Conservation (phyloP, 2,888 invertebrate species). For the Pristionchus maxplancki region DNA sequence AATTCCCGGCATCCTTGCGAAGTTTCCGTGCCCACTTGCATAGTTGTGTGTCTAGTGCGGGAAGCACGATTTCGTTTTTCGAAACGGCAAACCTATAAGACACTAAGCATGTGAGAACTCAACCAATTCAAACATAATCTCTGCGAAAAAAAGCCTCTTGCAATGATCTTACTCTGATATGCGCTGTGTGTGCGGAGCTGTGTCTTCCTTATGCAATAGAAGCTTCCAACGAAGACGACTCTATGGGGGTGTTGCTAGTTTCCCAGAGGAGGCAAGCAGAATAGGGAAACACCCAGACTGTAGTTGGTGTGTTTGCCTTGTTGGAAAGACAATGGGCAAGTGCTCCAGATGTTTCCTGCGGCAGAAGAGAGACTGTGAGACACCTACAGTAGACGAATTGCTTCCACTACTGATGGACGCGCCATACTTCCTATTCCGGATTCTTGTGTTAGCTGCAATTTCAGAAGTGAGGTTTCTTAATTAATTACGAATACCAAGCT, state of each 20-base stretch:
- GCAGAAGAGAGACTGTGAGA: no score
- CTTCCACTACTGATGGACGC: not conserved
- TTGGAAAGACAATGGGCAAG: not conserved
- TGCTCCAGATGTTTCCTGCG: not conserved
- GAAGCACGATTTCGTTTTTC: no score
- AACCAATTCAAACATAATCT: not conserved
- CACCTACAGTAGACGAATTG: not conserved
- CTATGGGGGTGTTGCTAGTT: not conserved
- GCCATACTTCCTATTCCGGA: not conserved
- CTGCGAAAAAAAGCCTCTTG: not conserved
- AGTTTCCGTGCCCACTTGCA: no score
- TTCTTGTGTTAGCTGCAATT: not conserved
- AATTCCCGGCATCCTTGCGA: no score
- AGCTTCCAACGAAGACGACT: not conserved
- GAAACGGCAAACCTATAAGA: no score
- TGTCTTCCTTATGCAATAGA: not conserved
- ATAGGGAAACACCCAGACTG: not conserved
- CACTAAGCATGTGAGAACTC: not conserved
- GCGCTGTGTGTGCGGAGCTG: no score
- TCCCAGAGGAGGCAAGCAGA: not conserved
- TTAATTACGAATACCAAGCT: no score
- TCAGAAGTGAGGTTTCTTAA: not conserved
- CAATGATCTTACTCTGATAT: not conserved
- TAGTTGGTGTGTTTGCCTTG: not conserved
- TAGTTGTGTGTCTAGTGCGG: no score